Percentiles rank a stretch among this genome's conserved stretches.
Evolutionary conservation across 2,888 invertebrate genomes (phyloP).

Genomic region (Drosophila stalkeri): DNA sequence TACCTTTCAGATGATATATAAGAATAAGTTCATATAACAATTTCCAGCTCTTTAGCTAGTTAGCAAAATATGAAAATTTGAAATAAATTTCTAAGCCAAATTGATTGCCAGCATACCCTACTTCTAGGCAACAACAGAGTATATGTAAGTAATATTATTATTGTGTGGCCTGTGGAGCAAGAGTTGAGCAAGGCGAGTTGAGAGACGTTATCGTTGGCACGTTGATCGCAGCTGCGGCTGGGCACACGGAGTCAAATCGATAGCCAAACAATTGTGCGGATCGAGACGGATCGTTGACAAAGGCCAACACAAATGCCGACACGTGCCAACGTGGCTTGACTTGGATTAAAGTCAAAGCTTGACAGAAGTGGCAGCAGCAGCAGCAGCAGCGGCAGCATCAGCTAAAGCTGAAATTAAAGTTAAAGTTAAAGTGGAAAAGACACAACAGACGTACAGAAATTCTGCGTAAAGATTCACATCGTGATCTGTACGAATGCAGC

Average conservation of each 20-base stretch:
- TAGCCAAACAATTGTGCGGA: slow-evolving; percentile 51
- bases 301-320: slow-evolving; percentile 61
- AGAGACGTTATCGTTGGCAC: slow-evolving; percentile 54
- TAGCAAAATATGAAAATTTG: too few species aligned
- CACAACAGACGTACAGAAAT: slow-evolving; percentile 30
- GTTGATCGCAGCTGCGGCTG: slow-evolving; percentile 51
- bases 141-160: not conserved
- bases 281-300: slow-evolving; percentile 30
- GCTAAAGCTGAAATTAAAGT: slow-evolving; percentile 22
- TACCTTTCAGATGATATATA: too few species aligned
- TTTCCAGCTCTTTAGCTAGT: too few species aligned
- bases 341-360: slow-evolving; percentile 51
- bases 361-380: slow-evolving; percentile 10
- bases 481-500: slow-evolving; percentile 62
- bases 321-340: slow-evolving; percentile 56
- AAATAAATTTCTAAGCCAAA: too few species aligned
- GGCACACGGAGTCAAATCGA: slow-evolving; percentile 55
- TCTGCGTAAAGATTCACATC: slow-evolving; percentile 74
- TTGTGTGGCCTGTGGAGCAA: slow-evolving; percentile 33
- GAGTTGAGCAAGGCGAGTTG: slow-evolving; percentile 30
- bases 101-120: not conserved
- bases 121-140: not conserved
- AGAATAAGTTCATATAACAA: too few species aligned
- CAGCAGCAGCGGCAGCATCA: slow-evolving; percentile 14
- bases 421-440: slow-evolving; percentile 16